phyloP scores from a whole-genome alignment of 2,888 invertebrate species.

The Scelioninae gen. 1 region DNA sequence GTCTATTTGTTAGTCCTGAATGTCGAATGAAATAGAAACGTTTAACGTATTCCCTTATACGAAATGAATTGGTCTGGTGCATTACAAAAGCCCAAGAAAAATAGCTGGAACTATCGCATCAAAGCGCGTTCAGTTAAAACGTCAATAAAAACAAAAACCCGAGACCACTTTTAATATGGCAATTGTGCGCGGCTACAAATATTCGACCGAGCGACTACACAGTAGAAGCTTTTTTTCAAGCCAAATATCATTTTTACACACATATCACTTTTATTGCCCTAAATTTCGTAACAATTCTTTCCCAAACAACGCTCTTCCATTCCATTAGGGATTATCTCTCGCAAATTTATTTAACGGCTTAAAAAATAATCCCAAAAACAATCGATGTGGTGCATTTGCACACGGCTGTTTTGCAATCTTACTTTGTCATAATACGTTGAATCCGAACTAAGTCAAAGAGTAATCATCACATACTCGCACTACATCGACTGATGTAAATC shows the following conservation, averaged over 20 bases:
- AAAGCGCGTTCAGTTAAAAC: conserved; percentile 24
- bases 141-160: conserved; percentile 34
- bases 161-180: conserved; percentile 20
- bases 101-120: conserved; percentile 9
- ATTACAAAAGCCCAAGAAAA: conserved; percentile 6
- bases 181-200: conserved; percentile 19
- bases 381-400: conserved; percentile 19
- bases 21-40: conserved; percentile 26
- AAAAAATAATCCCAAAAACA: conserved; percentile 47
- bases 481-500: conserved; percentile 46
- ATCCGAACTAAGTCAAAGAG: conserved; percentile 23
- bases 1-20: conserved; percentile 29
- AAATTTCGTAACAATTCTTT: conserved; percentile 43
- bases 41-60: conserved; percentile 2
- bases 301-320: conserved; percentile 15
- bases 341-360: conserved; percentile 52
- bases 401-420: not conserved
- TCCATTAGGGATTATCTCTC: conserved; percentile 46
- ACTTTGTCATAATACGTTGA: not conserved
- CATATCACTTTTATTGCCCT: conserved; percentile 53
- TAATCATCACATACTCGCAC: conserved; percentile 29
- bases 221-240: not conserved
- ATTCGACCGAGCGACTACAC: not conserved
- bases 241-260: conserved; percentile 51
- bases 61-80: conserved; percentile 7